Evolutionary conservation across 1,140 invertebrate genomes (phyloP), one percentile per base, ranked within the genome.

Genomic region (Aphidius ervi): DNA sequence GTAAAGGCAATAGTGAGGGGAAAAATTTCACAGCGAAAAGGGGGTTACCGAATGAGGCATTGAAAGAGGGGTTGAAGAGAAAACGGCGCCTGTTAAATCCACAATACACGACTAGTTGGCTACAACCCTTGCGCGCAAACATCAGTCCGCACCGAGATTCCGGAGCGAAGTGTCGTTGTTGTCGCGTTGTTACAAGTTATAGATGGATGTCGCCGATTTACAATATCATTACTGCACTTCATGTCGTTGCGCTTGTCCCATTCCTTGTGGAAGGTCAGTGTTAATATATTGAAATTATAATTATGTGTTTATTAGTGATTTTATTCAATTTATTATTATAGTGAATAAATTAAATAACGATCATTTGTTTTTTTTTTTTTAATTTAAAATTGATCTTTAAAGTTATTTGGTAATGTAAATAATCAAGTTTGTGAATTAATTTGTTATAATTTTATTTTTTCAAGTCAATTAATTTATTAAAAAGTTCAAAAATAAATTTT

Each of bases 181-280:
- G 9, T 54, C 69, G 71, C 66, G 71, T 62, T 69, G 74, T 76
- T 61, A 65, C 63, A 70, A 68, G 65, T 70, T 67, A 66, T 76
- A 75, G 75, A 77, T 77, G 75, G 74, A 77, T 77, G 75, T 76
- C 73, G 75, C 74, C 69, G 72, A 75, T 73, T 67, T 72, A 72
- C 67, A 53, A 64, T 64, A 65, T 71, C 61, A 70, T 72, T 45
- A 66, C 66, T 60, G 67, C 69, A 57, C 63, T 71, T 68, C 60
- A 68, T 65, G 64, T 69, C 64, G 62, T 72, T 65, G 70, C 64
- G 66, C 64, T 65, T 62, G 58, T 66, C 65, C 62, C 65, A 58
- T 52, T 66, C 58, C 46, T 67, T 55, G 66, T 72, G 58, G 68
- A 74, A 76, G 74, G 74, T 76, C 66, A 75, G 74, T 76, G 58